Evolutionary conservation across 2,888 invertebrate species (phyloP), one percentile per base, ranked within the genome.

Genomic region (Cotesia congregata): DNA sequence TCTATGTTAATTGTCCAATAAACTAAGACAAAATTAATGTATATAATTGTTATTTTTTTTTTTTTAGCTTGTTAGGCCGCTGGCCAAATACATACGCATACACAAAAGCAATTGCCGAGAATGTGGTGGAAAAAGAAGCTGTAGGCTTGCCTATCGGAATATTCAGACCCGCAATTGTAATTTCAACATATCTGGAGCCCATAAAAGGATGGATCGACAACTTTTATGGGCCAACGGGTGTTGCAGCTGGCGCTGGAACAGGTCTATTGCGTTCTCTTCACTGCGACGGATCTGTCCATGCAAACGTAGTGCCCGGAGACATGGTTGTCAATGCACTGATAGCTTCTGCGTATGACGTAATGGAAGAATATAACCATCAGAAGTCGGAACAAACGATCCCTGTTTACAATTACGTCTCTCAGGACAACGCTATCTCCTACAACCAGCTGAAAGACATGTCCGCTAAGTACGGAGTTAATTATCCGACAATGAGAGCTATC

Each of bases 21-120:
- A 17, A 17, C 17, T 17, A 17, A 17, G 17, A 17, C 1, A 17
- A 17, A 17, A 17, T 17, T 17, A 17, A 17, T 17, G 17, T 17
- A 17, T 17, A 17, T 17, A 17, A 17, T 17, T 17, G 17, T 17
- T 30, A 30, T 30, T 30, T 3, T 30, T 50, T 50, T n/a, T n/a
- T 50, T 12, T 50, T 12, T 50, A 94, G 94, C 50, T 86, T 94
- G n/a, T 85, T 95, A 61, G 93, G 93, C 15, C 90, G 92, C 60
- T 94, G 95, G 87, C 98, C 97, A 0, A 98, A 98, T 86, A 97
- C 97, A 0, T 98, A 98, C 87, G 95, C 97, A 1, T 95, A 94
- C 86, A 97, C 98, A 0, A 98, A 98, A 90, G 96, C 96, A 0
- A 90, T 97, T 0, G 96, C 96, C 0, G 98, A 98, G 87, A 93